Base-by-base conservation (phyloP, 2,797 vertebrate species). In the Borostomias antarcticus region DNA sequence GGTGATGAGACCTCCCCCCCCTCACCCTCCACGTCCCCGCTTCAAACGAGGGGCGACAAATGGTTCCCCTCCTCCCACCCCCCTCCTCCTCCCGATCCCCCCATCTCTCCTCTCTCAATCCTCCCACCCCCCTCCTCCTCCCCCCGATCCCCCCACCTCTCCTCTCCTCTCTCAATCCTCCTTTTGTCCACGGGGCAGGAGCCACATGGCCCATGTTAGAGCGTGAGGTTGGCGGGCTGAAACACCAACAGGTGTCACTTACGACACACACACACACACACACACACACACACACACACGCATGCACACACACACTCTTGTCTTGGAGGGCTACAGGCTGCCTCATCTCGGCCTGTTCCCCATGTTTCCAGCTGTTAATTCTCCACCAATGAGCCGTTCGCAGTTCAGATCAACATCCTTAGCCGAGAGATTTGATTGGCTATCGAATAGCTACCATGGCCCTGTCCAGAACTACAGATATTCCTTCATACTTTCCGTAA, bases 241-340 rank as follows among this genome's bases (percentile, higher is more conserved):
- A 40, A 32, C 15, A 37, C n/a, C n/a, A 66, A 61, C 66, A 68
- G 66, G 66, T 68, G 66, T 60, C 66, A 50, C 37, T 47, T 28
- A 30, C 25, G 26, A 43, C 25, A 17, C 29, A 43, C n/a, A 10
- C 9, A 40, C 13, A 9, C 37, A 63, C 9, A 7, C 32, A 37
- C 6, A n/a, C 48, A 23, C n/a, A 21, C 32, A 43, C 37, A 9
- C 51, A 54, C 50, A 6, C 10, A 54, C 53, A 56, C 53, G 26
- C 25, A 29, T 25, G 1, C 5, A 33, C 61, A 21, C 43, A 26
- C 23, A 17, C 32, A 33, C 29, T 10, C n/a, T n/a, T n/a, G n/a
- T n/a, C n/a, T n/a, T n/a, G n/a, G n/a, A n/a, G n/a, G n/a, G n/a
- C n/a, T n/a, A n/a, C n/a, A n/a, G n/a, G n/a, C n/a, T n/a, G n/a